Conservation (phyloP, 2,797 vertebrate species). For the Lepilemur ruficaudatus region DNA sequence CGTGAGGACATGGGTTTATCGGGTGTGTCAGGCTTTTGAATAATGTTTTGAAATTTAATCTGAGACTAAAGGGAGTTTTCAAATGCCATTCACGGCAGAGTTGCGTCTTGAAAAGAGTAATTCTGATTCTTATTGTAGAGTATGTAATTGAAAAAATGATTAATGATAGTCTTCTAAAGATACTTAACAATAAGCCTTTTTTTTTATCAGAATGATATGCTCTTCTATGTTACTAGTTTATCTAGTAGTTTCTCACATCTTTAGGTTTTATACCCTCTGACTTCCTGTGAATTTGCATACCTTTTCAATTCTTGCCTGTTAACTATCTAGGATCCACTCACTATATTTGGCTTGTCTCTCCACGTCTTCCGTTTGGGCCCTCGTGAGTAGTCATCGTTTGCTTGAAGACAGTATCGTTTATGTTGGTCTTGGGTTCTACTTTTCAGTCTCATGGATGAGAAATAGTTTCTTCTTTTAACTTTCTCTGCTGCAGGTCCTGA, state of each 20-base stretch:
- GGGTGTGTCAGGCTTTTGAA: neutral
- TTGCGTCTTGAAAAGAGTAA: slow-evolving; percentile 36
- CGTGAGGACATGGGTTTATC: accelerated
- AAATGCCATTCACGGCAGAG: neutral
- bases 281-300: slow-evolving; percentile 32
- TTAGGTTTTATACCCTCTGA: neutral
- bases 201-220: neutral
- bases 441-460: neutral
- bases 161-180: slow-evolving; percentile 23
- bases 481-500: neutral
- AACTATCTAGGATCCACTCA: neutral
- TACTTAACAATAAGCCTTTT: neutral
- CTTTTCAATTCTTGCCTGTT: slow-evolving; percentile 55
- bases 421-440: neutral
- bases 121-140: neutral
- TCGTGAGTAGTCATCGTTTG: neutral
- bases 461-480: neutral
- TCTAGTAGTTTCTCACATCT: neutral
- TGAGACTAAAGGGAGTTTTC: neutral
- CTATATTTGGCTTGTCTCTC: neutral
- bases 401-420: neutral
- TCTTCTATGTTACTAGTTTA: slow-evolving; percentile 27
- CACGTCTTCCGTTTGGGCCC: neutral
- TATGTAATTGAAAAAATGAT: slow-evolving; percentile 19
- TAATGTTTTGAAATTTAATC: slow-evolving; percentile 9